Evolutionary conservation across 2,888 invertebrate genomes (phyloP).

Genomic region (Himalopsyche japonica): DNA sequence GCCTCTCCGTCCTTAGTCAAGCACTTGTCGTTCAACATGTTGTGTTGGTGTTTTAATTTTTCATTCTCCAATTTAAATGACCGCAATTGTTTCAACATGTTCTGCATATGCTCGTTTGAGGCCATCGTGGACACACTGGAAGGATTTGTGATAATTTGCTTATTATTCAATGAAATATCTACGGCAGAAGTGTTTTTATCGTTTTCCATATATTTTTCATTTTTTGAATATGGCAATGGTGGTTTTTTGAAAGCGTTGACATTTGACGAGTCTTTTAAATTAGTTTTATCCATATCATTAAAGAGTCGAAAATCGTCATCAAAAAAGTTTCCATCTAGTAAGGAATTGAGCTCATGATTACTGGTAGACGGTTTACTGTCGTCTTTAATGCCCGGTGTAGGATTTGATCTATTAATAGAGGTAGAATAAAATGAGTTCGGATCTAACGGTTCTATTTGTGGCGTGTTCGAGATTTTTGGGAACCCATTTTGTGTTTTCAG

Average conservation of each 20-base stretch:
- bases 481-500: too few relatives aligned
- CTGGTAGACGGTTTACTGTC: not conserved
- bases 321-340: not conserved
- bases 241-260: not conserved
- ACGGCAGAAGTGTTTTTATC: not conserved
- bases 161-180: not conserved
- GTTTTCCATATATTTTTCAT: not conserved
- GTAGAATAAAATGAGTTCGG: not conserved
- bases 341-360: not conserved
- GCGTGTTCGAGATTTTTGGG: too few relatives aligned
- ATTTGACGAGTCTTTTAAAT: not conserved
- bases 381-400: not conserved
- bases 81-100: constrained; percentile 31
- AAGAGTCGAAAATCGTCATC: not conserved
- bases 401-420: not conserved
- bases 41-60: constrained; percentile 28
- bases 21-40: constrained; percentile 51
- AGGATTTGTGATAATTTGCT: not conserved
- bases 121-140: not conserved
- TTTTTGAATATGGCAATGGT: not conserved
- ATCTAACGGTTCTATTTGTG: not conserved
- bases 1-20: constrained; percentile 63
- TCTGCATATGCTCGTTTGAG: constrained; percentile 9
- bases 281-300: not conserved
- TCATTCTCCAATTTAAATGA: constrained; percentile 41